Conservation (phyloP, 2,113 vertebrate species). For the Psephotus haematonotus region DNA sequence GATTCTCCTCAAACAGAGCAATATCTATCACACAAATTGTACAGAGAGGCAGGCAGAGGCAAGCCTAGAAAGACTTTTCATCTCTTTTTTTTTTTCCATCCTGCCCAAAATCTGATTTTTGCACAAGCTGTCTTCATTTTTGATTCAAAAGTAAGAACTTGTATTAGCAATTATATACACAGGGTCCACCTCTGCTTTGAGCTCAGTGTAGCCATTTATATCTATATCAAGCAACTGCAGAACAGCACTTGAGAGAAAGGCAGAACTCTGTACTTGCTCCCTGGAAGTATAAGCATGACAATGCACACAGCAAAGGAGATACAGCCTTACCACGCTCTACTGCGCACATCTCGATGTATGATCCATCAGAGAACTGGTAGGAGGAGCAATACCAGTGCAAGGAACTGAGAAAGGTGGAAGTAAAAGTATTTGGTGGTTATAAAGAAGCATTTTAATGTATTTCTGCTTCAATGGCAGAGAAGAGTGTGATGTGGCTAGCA, state of each 20-base stretch:
- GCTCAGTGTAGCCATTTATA: background rate
- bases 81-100: background rate
- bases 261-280: background rate
- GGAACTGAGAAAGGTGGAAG: background rate
- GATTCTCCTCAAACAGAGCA: background rate
- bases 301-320: rapidly evolving
- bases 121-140: background rate
- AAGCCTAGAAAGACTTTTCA: background rate
- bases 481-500: background rate
- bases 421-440: background rate
- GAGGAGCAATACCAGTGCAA: background rate
- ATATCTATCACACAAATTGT: background rate
- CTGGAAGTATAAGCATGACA: rapidly evolving
- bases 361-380: background rate
- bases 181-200: background rate
- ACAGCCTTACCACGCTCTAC: background rate
- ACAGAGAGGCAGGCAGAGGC: background rate
- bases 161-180: background rate
- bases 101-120: background rate
- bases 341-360: rapidly evolving
- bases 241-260: background rate
- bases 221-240: background rate
- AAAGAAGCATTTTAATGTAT: background rate
- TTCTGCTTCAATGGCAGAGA: background rate
- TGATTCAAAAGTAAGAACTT: background rate